Evolutionary conservation across 2,888 invertebrate genomes (phyloP), one percentile per base, ranked within the genome.

Genomic region (Conistra vaccinii): DNA sequence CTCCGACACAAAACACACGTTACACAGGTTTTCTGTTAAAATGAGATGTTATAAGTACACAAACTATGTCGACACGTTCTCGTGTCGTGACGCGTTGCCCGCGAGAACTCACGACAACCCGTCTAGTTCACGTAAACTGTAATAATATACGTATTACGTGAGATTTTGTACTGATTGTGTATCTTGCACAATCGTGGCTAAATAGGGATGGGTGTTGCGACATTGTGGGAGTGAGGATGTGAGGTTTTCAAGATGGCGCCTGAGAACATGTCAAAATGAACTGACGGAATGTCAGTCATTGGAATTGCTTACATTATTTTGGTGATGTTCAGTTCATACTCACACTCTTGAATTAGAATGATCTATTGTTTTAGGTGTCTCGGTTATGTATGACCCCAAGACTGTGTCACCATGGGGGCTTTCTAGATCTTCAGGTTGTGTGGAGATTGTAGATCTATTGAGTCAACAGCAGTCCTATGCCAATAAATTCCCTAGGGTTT

Each of bases 71-170:
- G 75, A 81, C 86, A 88, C 88, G 88, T 73, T 75, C 58, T 10
- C 23, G 32, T 51, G 79, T 87, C 87, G 87, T 87, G 87, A 85
- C 72, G 51, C 61, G 69, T 72, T 63, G 29, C 39, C 58, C 20
- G 70, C 76, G 78, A 83, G 76, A 67, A 35, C 76, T 78, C 86
- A 87, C 89, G 88, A 88, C 76, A 51, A 55, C 29, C 67, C 67
- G 65, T 61, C 71, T 73, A 63, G 55, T 74, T 66, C 75, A 74
- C 69, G 66, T 66, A 69, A 80, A 80, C 60, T 74, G 74, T 86
- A 63, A 75, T 78, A 57, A 83, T 80, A 62, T 78, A 83, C 63
- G 76, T 85, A 60, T 67, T 73, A 77, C 81, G 85, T 86, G 84
- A 88, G 86, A 84, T 86, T 63, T 61, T 75, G 69, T 71, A 63